Evolutionary conservation across 2,113 vertebrate genomes (phyloP), one percentile per base, ranked within the genome.

Genomic region (Clarias gariepinus): DNA sequence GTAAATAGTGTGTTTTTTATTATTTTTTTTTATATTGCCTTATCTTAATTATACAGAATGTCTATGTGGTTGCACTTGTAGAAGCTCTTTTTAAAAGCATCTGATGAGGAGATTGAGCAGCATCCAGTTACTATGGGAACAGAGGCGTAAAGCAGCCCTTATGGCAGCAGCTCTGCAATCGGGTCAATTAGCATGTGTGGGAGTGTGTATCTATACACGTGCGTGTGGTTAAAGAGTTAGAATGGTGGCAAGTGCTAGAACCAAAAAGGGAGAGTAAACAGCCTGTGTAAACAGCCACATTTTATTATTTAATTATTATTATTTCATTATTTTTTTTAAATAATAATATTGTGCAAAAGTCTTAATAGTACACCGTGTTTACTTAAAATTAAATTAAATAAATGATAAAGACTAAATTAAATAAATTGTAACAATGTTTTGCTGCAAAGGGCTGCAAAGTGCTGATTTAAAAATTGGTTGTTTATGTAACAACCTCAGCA

Each of bases 81-180:
- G 78, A 84, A 84, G 74, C 82, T 86, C 74, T 79, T 85, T 82
- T 85, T 73, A 55, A 68, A 73, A 85, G 81, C 85, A 60, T 58
- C 83, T 0, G 78, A 84, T 83, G 53, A 89, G 36, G 60, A 89
- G 30, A 41, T 52, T 11, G 41, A 84, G 82, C 55, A 81, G 80
- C 85, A 81, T 90, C 77, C 82, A 90, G 91, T 93, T 91, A 83
- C 92, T 87, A 89, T 87, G 89, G 90, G 11, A 86, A 91, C 87
- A 79, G 64, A 82, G 80, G 84, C 83, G 84, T 83, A 74, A 90
- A 91, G 89, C 86, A 90, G 90, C 58, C 15, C 53, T 88, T 89
- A 85, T 33, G 84, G 80, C 83, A 85, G 83, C 78, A 88, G 63
- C 84, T 85, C 79, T 82, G 88, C 82, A 86, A 73, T 61, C 73